Conservation (phyloP, 1,140 invertebrate species). For the Formica selysi region DNA sequence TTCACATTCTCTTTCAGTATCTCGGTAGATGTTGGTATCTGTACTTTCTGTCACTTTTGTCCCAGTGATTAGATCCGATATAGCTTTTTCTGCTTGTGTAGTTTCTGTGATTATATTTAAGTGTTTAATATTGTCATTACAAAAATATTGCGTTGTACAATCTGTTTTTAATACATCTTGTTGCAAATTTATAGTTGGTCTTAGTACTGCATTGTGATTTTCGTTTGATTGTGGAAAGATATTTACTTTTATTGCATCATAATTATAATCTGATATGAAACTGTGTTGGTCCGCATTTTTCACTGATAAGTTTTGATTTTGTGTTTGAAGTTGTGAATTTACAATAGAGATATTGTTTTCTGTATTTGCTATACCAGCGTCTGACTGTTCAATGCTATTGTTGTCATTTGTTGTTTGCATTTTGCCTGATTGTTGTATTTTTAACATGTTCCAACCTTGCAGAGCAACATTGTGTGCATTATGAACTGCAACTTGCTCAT, state of each 20-base stretch:
- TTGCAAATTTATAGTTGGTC: constrained; percentile 27
- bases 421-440: constrained; percentile 43
- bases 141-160: constrained; percentile 50
- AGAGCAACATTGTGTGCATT: constrained; percentile 38
- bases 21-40: background rate
- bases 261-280: constrained; percentile 52
- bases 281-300: constrained; percentile 31
- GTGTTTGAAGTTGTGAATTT: constrained; percentile 40
- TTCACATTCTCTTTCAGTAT: constrained; percentile 8
- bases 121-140: constrained; percentile 45
- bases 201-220: background rate
- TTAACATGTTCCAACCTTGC: constrained; percentile 65
- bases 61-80: constrained; percentile 23
- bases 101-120: constrained; percentile 32
- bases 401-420: constrained; percentile 20
- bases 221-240: constrained; percentile 15
- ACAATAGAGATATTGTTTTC: constrained; percentile 16
- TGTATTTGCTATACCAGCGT: constrained; percentile 18
- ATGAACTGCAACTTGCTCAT: constrained; percentile 26
- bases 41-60: background rate
- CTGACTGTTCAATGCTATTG: background rate
- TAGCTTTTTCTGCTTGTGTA: constrained; percentile 34
- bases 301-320: constrained; percentile 7
- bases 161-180: constrained; percentile 50
- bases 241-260: constrained; percentile 40